Base-by-base conservation (phyloP, 2,113 vertebrate species). In the Pachypanchax playfairii region DNA sequence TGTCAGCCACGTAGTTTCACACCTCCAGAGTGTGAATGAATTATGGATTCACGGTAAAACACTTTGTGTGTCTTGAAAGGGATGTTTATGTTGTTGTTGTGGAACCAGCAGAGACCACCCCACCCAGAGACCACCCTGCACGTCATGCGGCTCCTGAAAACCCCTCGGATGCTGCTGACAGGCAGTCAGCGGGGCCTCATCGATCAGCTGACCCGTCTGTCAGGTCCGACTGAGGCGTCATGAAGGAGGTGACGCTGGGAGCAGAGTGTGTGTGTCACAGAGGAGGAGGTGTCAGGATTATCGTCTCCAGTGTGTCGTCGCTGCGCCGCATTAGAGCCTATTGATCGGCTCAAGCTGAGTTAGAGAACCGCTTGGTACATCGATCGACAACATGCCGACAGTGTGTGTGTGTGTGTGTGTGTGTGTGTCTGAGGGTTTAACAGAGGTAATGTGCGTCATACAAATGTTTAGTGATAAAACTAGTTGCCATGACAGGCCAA, bases 321-420 rank as follows among this genome's bases (percentile, higher is more conserved):
- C 88, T 77, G 80, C 46, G 63, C 73, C 85, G 85, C 88, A 90
- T 91, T 90, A 91, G 88, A 61, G 73, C 57, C 50, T 90, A 90
- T 91, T 86, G 91, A 91, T 91, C 78, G 70, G 87, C 84, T 79
- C 85, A 71, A 64, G 85, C 86, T 88, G 86, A 83, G 87, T 89
- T 64, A 70, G 76, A 80, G 86, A 86, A 83, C 80, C 67, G 83
- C 79, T 88, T 61, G 81, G 70, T 54, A 4, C 77, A 90, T 91
- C 86, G 90, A 91, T 88, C 74, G 24, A 66, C 81, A 83, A 88
- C 87, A 85, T 84, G 68, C 82, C 81, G 69, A 85, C 86, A 83
- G 63, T 72, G 62, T 64, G 35, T 3, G 43, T 22, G n/a, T n/a
- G n/a, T n/a, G n/a, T n/a, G n/a, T 0, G 29, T 49, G 8, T 35